These are phyloP conservation scores for Caenorhabditis sp. DNA, from an alignment of 2,888 invertebrate species.

Conservation along the genomic window DNA sequence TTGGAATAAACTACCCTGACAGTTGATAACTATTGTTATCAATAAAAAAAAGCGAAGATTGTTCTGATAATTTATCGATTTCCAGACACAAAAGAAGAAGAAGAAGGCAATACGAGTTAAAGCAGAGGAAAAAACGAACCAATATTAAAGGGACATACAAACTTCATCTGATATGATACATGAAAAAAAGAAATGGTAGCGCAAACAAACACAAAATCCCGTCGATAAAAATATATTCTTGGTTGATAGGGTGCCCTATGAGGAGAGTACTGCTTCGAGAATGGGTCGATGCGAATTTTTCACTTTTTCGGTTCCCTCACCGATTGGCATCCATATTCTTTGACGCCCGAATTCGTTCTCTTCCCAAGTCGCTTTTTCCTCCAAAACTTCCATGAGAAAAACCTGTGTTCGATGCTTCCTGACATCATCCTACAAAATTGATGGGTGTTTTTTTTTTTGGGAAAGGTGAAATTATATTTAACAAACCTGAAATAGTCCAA, in stretches of 20 bases:
- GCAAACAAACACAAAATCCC: not conserved
- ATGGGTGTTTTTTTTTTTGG: too few species aligned
- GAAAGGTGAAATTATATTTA: not conserved
- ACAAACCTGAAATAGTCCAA: slow-evolving; percentile 90
- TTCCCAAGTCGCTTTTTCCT: slow-evolving; percentile 62
- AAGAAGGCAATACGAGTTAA: not conserved
- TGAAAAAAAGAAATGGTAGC: not conserved
- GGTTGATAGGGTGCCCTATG: slow-evolving; percentile 12
- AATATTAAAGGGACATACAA: slow-evolving; percentile 1
- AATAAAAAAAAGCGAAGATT: not conserved
- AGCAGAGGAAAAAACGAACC: not conserved
- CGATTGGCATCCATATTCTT: slow-evolving; percentile 58
- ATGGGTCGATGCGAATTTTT: slow-evolving; percentile 50
- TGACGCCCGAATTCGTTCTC: slow-evolving; percentile 59
- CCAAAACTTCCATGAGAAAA: slow-evolving; percentile 57
- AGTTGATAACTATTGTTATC: too few species aligned
- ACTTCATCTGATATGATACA: slow-evolving; percentile 1
- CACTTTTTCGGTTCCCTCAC: slow-evolving; percentile 53
- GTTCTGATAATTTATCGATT: not conserved
- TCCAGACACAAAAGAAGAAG: slow-evolving; percentile 3
- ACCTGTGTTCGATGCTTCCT: slow-evolving; percentile 62
- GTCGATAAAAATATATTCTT: not conserved
- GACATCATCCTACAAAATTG: slow-evolving; percentile 60
- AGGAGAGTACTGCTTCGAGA: slow-evolving; percentile 38
- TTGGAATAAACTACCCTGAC: too few species aligned